These are phyloP conservation scores for Dromas ardeola DNA, from an alignment of 2,113 vertebrate genomes.

Conservation along the genomic window DNA sequence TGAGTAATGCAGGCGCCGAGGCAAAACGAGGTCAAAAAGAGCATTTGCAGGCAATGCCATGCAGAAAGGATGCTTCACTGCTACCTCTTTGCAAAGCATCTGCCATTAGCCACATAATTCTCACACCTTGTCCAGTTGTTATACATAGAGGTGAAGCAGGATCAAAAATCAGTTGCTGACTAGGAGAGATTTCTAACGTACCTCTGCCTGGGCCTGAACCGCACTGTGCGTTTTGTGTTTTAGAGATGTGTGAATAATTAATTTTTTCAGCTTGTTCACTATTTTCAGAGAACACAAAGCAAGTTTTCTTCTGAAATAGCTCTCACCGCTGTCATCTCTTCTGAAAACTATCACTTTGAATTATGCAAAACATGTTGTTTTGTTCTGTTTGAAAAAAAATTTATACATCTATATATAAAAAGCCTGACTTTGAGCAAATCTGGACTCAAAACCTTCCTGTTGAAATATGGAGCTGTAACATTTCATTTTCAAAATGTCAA, in stretches of 20 bases:
- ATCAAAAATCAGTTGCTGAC: background rate
- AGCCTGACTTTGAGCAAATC: background rate
- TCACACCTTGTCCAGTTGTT: background rate
- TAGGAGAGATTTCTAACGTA: background rate
- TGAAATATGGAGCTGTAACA: constrained; percentile 18
- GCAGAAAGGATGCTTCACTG: background rate
- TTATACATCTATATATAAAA: constrained; percentile 28
- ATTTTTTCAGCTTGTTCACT: constrained; percentile 45
- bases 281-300: constrained; percentile 24
- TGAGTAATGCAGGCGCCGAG: constrained; percentile 32
- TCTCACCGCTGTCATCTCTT: constrained; percentile 30
- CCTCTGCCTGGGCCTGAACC: background rate
- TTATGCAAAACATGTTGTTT: constrained; percentile 46
- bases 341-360: constrained; percentile 42
- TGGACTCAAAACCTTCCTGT: background rate
- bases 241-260: constrained; percentile 24
- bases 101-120: background rate
- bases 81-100: background rate
- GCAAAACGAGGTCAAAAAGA: constrained; percentile 41
- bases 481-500: constrained; percentile 26
- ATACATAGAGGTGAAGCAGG: background rate
- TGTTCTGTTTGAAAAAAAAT: constrained; percentile 8
- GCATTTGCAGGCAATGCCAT: background rate
- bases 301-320: constrained; percentile 38
- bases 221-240: background rate